These are phyloP conservation scores for Drosophila kuntzei DNA, from an alignment of 2,888 invertebrate genomes.

Conservation along the genomic window DNA sequence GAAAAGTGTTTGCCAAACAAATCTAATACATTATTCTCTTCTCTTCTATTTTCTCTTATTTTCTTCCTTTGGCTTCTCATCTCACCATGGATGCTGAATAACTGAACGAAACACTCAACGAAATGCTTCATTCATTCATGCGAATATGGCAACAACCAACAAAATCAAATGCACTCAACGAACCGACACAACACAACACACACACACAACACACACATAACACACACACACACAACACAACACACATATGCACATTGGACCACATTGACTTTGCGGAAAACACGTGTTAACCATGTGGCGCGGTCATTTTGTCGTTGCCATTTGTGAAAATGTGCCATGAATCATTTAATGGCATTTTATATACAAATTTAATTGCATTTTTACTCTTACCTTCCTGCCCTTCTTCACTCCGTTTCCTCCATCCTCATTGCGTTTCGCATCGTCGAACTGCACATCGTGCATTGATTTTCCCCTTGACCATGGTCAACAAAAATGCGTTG, in stretches of 20 bases:
- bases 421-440: constrained; percentile 33
- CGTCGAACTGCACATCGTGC: constrained; percentile 54
- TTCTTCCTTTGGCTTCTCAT: not conserved
- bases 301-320: constrained; percentile 64
- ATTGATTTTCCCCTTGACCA: constrained; percentile 62
- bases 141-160: constrained; percentile 41
- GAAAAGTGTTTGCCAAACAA: constrained; percentile 9
- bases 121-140: constrained; percentile 39
- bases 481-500: constrained; percentile 49
- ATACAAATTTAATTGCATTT: constrained; percentile 76
- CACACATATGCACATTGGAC: constrained; percentile 31
- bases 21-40: constrained; percentile 36
- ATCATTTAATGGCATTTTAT: constrained; percentile 68
- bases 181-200: constrained; percentile 15
- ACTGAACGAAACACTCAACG: constrained; percentile 43
- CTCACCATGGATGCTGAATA: constrained; percentile 37
- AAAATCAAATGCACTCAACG: constrained; percentile 53
- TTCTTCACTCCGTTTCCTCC: not conserved
- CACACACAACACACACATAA: constrained; percentile 8
- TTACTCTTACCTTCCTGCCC: constrained; percentile 24
- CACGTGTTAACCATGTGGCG: constrained; percentile 74
- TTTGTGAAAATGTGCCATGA: constrained; percentile 72
- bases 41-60: constrained; percentile 7
- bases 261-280: constrained; percentile 52
- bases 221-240: constrained; percentile 10